Base-by-base conservation (phyloP, 1,140 invertebrate genomes). In the Adelges cooleyi region DNA sequence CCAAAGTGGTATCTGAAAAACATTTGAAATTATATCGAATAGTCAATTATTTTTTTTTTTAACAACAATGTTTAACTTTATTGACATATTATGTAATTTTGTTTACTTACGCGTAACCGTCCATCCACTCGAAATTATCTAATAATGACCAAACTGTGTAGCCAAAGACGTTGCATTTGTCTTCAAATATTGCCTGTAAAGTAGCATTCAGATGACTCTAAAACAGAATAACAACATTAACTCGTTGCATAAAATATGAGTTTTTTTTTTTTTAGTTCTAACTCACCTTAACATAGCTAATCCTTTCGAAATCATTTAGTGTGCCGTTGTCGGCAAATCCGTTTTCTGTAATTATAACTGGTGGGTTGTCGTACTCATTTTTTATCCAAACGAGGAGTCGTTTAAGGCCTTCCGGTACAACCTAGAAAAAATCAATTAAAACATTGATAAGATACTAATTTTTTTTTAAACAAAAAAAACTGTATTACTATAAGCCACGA, bases 41-140 rank as follows among this genome's bases (percentile, higher is more conserved):
- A n/a, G n/a, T 22, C 38, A 40, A 10, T 40, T 9, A n/a, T 40
- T n/a, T n/a, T n/a, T n/a, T n/a, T n/a, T n/a, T n/a, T n/a, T n/a
- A 52, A 52, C 15, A 53, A 65, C 11, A 33, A 33, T 33, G 11
- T 11, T 33, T 11, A 33, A 33, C 11, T 33, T 33, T 6, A 33
- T 33, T 33, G 11, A 33, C 11, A 33, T 11, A 33, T 33, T 33
- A 11, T 33, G 5, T 33, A 11, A 5, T 33, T 33, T 33, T 11
- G 11, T 33, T 6, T 33, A 79, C 80, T 82, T 73, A 86, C 82
- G 74, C 77, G 68, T 80, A 85, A 42, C 83, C 84, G n/a, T 70
- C 72, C 1, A 73, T 72, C 87, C 87, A 90, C 74, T 90, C 87
- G 71, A 89, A 88, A 73, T 87, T 90, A 68, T 90, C 88, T 67